Evolutionary conservation across 2,113 vertebrate genomes (phyloP), one percentile per base, ranked within the genome.

Genomic region (Pleuronectes platessa): DNA sequence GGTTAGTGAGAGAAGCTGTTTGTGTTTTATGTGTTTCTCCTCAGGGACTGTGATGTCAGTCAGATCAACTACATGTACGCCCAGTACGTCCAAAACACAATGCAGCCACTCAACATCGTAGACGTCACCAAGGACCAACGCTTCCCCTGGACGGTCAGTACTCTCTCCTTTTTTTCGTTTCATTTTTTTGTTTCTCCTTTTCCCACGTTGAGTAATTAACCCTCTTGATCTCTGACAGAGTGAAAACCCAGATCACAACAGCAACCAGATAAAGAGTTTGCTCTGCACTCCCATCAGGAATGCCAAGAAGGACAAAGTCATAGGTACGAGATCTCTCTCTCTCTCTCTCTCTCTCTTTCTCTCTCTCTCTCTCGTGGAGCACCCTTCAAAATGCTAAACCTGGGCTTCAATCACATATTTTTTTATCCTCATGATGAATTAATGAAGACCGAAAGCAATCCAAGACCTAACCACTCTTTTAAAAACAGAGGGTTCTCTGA

Each of bases 231-330:
- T 63, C n/a, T 45, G 9, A 35, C 93, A 99, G 97, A 95, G 94
- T 92, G 98, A 97, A 88, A 95, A 81, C 80, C 88, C 93, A 78
- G 95, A 96, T 74, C 91, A 88, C 68, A 71, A 83, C 86, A 94
- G 67, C 76, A 92, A 93, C 68, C 90, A 88, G 71, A 93, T 96
- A 67, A 94, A 94, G 92, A 99, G 98, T 92, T 94, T 99, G 90
- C 95, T 99, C 78, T 99, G 98, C 84, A 96, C 96, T 0, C 97
- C 98, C 65, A 99, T 99, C 86, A 96, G 95, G 93, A 98, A 99
- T 62, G 96, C 96, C 49, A 99, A 99, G 92, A 99, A 99, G 93
- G 97, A 98, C 93, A 99, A 97, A 95, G 97, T 99, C 62, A 99
- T 99, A 93, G 98, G 98, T 99, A 95, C 1, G 54, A n/a, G 55